A percentile compares a stretch with the other conserved stretches of the same genome.
phyloP scores from a whole-genome alignment of 2,113 vertebrate genomes.

The Gobio gobio region DNA sequence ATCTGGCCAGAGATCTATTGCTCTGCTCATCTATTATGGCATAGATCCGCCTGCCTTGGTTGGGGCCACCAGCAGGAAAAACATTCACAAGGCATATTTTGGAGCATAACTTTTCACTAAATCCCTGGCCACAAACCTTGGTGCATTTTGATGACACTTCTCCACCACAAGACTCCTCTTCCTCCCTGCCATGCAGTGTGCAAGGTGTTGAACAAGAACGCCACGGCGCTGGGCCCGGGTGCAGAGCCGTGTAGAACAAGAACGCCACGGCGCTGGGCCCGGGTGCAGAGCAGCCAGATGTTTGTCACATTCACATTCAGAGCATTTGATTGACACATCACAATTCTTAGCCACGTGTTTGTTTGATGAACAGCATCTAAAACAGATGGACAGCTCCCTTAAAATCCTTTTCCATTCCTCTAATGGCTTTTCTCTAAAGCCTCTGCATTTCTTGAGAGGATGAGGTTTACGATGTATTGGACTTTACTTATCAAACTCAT shows the following conservation, averaged over 20 bases:
- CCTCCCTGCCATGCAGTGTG: too few species aligned
- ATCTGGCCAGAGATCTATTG: too few species aligned
- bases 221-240: too few species aligned
- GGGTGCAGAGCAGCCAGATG: background rate
- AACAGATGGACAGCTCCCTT: background rate
- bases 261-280: background rate
- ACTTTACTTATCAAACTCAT: background rate
- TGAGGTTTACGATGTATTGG: background rate
- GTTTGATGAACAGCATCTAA: background rate
- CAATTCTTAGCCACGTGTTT: background rate
- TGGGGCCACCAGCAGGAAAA: too few species aligned
- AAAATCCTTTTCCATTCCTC: background rate
- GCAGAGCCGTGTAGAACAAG: too few species aligned
- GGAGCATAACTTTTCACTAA: background rate
- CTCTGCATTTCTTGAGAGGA: slow-evolving; percentile 5
- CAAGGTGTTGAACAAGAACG: too few species aligned
- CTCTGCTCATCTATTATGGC: too few species aligned
- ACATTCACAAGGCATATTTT: too few species aligned
- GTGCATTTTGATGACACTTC: too few species aligned
- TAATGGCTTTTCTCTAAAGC: background rate
- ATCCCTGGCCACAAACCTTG: background rate
- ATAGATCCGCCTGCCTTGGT: too few species aligned
- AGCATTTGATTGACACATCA: background rate
- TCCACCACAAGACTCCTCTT: too few species aligned
- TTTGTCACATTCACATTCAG: background rate